These are phyloP conservation scores for Cathartes aura DNA, from an alignment of 2,113 vertebrate species.

Conservation along the genomic window DNA sequence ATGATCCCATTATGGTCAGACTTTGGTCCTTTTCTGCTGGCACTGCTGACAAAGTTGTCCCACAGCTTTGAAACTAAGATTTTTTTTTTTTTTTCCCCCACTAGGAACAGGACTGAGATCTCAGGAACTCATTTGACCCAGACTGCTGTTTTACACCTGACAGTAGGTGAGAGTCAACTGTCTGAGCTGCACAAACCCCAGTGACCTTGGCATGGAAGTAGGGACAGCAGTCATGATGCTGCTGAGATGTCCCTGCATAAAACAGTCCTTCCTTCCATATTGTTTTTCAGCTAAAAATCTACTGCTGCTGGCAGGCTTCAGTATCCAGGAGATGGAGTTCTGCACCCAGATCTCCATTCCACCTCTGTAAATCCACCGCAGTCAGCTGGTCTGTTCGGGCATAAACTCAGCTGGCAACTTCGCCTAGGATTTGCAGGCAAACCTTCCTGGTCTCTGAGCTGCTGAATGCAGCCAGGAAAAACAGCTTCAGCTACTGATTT, in stretches of 20 bases:
- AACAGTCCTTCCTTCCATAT: neutral
- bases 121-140: neutral
- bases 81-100: neutral
- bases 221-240: accelerated
- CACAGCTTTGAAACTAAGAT: neutral
- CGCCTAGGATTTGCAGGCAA: neutral
- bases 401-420: neutral
- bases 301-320: neutral
- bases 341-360: neutral
- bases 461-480: neutral
- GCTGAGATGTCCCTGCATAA: neutral
- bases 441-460: neutral
- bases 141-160: neutral
- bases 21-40: neutral
- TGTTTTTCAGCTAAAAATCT: neutral
- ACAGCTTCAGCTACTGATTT: neutral
- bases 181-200: neutral
- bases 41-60: neutral
- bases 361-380: neutral
- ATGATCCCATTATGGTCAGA: neutral
- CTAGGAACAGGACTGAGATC: neutral
- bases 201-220: neutral
- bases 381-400: neutral
- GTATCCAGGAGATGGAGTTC: neutral
- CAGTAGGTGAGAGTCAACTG: neutral